These are phyloP conservation scores for Lasioglossum leucozonium DNA, from an alignment of 2,888 invertebrate species.

Conservation along the genomic window DNA sequence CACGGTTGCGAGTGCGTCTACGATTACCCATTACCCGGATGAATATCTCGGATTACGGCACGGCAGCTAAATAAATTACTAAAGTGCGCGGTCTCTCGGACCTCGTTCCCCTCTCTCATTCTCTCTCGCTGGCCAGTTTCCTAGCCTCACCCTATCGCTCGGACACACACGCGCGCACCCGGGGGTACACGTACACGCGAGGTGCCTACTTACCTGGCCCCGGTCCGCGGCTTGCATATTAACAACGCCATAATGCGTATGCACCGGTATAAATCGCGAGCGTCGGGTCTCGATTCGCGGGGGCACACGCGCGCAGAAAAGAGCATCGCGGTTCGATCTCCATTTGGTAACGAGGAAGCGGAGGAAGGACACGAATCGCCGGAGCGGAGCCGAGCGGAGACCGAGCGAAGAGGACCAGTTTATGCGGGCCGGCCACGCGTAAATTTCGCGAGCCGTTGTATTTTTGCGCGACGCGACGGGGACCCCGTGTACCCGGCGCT, in stretches of 20 bases:
- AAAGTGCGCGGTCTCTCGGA: slow-evolving; percentile 46
- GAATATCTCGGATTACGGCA: slow-evolving; percentile 74
- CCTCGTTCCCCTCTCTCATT: slow-evolving; percentile 20
- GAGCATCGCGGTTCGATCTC: slow-evolving; percentile 43
- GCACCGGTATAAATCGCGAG: slow-evolving; percentile 59
- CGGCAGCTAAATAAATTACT: slow-evolving; percentile 76
- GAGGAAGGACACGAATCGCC: background rate
- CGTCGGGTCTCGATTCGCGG: slow-evolving; percentile 2
- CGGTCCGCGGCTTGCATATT: slow-evolving; percentile 58
- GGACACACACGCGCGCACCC: background rate
- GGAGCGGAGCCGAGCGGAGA: slow-evolving; percentile 13
- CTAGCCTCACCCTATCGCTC: background rate
- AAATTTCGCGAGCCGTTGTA: slow-evolving; percentile 45
- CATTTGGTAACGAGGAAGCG: slow-evolving; percentile 52
- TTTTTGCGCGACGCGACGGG: slow-evolving; percentile 44
- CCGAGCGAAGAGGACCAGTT: slow-evolving; percentile 31
- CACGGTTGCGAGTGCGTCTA: slow-evolving; percentile 73
- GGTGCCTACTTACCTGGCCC: slow-evolving; percentile 1
- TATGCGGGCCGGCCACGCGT: slow-evolving; percentile 36
- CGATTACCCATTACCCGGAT: slow-evolving; percentile 75
- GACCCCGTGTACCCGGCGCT: slow-evolving; percentile 43
- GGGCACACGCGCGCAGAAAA: slow-evolving; percentile 30
- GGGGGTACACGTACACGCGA: background rate
- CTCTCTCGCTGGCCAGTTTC: background rate
- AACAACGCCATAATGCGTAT: slow-evolving; percentile 63